Evolutionary conservation across 2,797 vertebrate species (phyloP).

Genomic region (Hylomyscus alleni): DNA sequence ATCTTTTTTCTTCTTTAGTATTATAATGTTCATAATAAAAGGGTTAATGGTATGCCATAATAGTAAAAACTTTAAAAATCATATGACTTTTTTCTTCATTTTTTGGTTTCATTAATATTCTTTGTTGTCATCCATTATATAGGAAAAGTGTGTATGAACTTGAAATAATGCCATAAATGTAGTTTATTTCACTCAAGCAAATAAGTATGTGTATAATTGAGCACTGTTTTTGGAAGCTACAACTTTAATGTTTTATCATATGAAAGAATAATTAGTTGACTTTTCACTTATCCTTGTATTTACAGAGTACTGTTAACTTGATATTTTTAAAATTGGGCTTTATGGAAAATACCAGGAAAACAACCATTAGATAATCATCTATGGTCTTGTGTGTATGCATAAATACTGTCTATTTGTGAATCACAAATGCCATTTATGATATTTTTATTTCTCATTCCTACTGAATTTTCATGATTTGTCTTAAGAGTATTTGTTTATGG

Average conservation of each 20-base stretch:
- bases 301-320: neutral
- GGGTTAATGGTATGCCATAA: neutral
- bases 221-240: conserved; percentile 1
- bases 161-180: neutral
- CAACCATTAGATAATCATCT: conserved; percentile 16
- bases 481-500: conserved; percentile 46
- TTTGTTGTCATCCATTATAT: neutral
- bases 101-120: conserved; percentile 50
- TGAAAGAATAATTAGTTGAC: conserved; percentile 17
- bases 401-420: conserved; percentile 14
- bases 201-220: neutral
- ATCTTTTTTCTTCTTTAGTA: neutral
- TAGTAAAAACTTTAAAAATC: conserved; percentile 13
- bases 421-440: neutral
- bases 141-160: neutral
- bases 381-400: neutral
- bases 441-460: neutral
- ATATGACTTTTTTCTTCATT: neutral
- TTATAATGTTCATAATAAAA: conserved; percentile 7
- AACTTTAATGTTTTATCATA: conserved; percentile 54
- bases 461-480: neutral
- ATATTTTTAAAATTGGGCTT: neutral
- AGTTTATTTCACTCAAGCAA: conserved; percentile 39
- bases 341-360: neutral
- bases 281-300: neutral